Base-by-base conservation (phyloP, 1,140 invertebrate species). In the Drosophila nebulosa region DNA sequence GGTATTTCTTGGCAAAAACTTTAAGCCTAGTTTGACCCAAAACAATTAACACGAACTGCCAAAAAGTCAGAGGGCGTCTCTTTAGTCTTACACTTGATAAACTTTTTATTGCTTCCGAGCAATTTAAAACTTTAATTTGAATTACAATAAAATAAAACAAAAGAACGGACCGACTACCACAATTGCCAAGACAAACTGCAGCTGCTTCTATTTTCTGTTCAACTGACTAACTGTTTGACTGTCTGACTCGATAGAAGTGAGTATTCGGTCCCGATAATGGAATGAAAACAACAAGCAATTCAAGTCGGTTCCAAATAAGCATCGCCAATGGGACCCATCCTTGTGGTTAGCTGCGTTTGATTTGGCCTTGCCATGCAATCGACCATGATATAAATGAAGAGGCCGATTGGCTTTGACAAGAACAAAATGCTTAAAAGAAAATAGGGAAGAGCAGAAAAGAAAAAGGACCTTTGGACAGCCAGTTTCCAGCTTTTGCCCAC, bases 101-200 rank as follows among this genome's bases (percentile, higher is more conserved):
- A 89, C 71, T 85, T 89, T 89, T 89, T 89, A 89, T 89, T 74
- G 77, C 75, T 89, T 89, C 80, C 85, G 76, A 85, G 75, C 85
- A 81, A 89, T 89, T 89, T 84, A 84, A 89, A 85, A 74, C 69
- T 79, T 80, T 68, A 70, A 69, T 69, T 69, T 69, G 67, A 89
- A 74, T 80, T 68, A 73, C 62, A 75, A 73, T 74, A 69, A 74
- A 74, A 66, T 35, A 57, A 60, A 55, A 60, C 10, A 21, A 21
- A 32, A n/a, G 35, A 61, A 6, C 3, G 18, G n/a, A 55, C 53
- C 61, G 32, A 4, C 30, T n/a, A 24, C 42, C 32, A 27, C 77
- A 76, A 75, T 75, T 79, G 53, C 46, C 66, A 70, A 68, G 64
- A 75, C 71, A 66, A 66, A 71, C 57, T 26, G 57, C 66, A 84